Conservation (phyloP, 1,140 invertebrate species). For the Zaprionus ornatus region DNA sequence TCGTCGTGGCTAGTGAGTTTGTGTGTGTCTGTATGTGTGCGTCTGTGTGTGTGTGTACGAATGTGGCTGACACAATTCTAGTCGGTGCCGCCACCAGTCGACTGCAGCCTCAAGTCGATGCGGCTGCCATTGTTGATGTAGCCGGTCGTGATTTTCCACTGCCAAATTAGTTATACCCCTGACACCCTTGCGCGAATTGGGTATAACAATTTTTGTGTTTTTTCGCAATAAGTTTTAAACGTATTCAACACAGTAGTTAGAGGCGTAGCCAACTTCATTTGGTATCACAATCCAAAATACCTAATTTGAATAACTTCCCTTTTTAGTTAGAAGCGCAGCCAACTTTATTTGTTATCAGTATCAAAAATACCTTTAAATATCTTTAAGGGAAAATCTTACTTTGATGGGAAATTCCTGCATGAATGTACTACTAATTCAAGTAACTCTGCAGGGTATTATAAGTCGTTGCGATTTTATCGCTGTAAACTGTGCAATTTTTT, state of each 20-base stretch:
- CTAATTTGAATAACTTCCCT: no score
- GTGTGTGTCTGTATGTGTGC: neutral
- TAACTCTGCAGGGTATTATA: neutral
- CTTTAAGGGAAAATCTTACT: neutral
- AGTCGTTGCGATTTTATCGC: neutral
- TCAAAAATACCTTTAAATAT: neutral
- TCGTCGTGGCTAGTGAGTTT: slow-evolving; percentile 38
- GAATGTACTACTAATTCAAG: no score
- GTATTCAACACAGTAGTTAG: neutral
- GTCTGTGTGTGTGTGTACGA: slow-evolving; percentile 20
- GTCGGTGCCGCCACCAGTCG: slow-evolving; percentile 14
- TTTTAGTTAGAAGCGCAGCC: neutral
- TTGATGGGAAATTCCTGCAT: neutral
- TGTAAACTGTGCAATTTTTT: slow-evolving; percentile 30
- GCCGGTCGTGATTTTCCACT: slow-evolving; percentile 25
- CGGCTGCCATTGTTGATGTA: slow-evolving; percentile 30
- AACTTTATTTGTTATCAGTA: neutral
- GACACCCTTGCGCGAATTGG: neutral
- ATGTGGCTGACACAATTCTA: slow-evolving; percentile 65
- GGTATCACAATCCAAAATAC: no score
- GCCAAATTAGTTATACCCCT: slow-evolving; percentile 34
- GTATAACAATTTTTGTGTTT: neutral
- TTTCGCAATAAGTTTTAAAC: neutral
- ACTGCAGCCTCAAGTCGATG: slow-evolving; percentile 10
- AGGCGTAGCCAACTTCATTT: neutral